A percentile compares a stretch with the other conserved stretches of the same genome.
phyloP scores from a whole-genome alignment of 2,113 vertebrate genomes.

The Litocranius walleri region DNA sequence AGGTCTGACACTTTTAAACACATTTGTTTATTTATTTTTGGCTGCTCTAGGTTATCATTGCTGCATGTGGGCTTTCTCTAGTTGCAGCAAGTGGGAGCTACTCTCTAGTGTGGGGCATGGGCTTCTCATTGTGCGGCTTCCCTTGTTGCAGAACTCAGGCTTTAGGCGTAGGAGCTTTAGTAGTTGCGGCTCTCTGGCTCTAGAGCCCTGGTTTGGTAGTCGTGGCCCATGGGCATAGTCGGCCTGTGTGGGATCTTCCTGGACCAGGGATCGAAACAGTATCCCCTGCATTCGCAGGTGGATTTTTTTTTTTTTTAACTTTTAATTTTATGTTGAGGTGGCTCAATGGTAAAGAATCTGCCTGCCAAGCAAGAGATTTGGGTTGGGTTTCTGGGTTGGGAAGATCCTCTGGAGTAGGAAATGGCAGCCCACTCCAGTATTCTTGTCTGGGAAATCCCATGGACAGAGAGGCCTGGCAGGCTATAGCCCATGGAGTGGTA shows the following conservation, averaged over 20 bases:
- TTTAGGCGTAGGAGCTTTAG: neutral
- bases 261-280: neutral
- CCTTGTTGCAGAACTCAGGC: neutral
- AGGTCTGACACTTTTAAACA: neutral
- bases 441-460: neutral
- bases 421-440: neutral
- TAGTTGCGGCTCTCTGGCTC: neutral
- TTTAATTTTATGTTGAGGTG: neutral
- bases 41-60: neutral
- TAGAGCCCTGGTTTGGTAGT: neutral
- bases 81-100: neutral
- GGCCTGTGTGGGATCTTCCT: neutral
- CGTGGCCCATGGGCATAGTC: neutral
- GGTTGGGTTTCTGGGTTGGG: neutral
- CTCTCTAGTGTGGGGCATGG: neutral
- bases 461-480: neutral
- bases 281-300: neutral
- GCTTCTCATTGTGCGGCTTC: fast-evolving
- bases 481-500: neutral
- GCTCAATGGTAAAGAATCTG: neutral
- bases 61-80: neutral
- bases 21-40: neutral
- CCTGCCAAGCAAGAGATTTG: neutral
- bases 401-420: neutral
- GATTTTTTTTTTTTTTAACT: neutral